Evolutionary conservation across 1,140 invertebrate species (phyloP), one percentile per base, ranked within the genome.

Genomic region (Oryzaephilus surinamensis): DNA sequence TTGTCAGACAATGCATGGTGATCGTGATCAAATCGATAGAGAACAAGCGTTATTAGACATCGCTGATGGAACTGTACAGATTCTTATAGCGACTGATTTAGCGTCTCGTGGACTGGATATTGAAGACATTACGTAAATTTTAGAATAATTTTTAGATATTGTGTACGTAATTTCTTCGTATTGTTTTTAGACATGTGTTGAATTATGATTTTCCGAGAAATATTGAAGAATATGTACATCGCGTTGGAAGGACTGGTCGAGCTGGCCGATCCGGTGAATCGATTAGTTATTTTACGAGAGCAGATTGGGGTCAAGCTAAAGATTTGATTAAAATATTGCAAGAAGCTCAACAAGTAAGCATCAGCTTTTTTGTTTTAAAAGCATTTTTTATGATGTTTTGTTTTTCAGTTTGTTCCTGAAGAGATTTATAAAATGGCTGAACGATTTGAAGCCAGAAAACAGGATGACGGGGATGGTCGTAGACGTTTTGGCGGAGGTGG

Each of bases 41-140:
- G 90, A 95, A 60, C 77, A 77, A 59, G 87, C 90, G 6, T 64
- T 95, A 6, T 73, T 76, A 19, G 87, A 92, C 48, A 77, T 96
- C 39, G 81, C 81, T 52, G 69, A 66, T 40, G 87, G 88, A 0
- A 56, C 62, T 4, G 80, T 84, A 0, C 70, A 70, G 19, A 86
- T 95, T 46, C 67, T 96, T n/a, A 74, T 95, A 13, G 91, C 91
- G 3, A 95, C 92, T n/a, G 92, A 96, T 72, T 83, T 96, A 11
- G 91, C 89, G 0, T 89, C 87, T 17, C 69, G 91, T 48, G 91
- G 92, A 17, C 74, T 96, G 29, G 91, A 97, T 61, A 91, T 96
- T 23, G 81, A 84, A 59, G 87, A 94, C 57, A 74, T 96, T 3
- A 91, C 88, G 68, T 89, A 76, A 69, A 81, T 72, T 17, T 45